Conservation (phyloP, 2,888 invertebrate species). For the Campopleginae sp. region DNA sequence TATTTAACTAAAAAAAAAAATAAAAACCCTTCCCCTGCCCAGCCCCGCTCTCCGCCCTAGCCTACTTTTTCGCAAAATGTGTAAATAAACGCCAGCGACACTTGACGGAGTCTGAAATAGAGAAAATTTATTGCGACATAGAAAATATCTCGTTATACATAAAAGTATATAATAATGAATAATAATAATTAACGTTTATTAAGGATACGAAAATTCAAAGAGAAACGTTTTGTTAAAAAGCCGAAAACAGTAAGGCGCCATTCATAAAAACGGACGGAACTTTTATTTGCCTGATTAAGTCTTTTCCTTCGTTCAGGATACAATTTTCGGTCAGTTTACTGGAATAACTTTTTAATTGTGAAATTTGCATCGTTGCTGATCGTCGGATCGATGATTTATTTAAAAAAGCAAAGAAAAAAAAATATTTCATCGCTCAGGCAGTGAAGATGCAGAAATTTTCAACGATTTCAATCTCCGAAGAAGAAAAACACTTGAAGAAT, state of each 20-base stretch:
- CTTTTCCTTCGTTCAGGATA: neutral
- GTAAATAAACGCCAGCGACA: slow-evolving; percentile 60
- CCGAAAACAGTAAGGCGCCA: neutral
- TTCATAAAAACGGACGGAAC: neutral
- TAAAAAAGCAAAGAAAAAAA: neutral
- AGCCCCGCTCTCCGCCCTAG: slow-evolving; percentile 3
- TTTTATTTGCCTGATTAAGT: neutral
- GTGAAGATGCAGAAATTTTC: neutral
- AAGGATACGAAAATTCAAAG: slow-evolving; percentile 11
- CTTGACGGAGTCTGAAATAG: slow-evolving; percentile 43
- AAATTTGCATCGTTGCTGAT: neutral
- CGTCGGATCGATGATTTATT: neutral
- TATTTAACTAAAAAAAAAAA: slow-evolving; percentile 47
- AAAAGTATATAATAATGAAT: slow-evolving; percentile 7
- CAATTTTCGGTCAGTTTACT: neutral
- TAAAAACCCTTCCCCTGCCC: neutral
- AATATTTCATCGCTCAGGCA: neutral
- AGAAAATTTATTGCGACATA: slow-evolving; percentile 21
- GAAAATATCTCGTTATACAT: slow-evolving; percentile 28
- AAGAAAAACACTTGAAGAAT: neutral
- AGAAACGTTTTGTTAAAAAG: slow-evolving; percentile 20
- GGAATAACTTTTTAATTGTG: neutral
- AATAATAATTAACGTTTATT: slow-evolving; percentile 6
- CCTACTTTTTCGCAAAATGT: slow-evolving; percentile 35
- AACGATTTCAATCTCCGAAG: neutral